Conservation (phyloP, 2,888 invertebrate species). For the Iselma pallidipennis region DNA sequence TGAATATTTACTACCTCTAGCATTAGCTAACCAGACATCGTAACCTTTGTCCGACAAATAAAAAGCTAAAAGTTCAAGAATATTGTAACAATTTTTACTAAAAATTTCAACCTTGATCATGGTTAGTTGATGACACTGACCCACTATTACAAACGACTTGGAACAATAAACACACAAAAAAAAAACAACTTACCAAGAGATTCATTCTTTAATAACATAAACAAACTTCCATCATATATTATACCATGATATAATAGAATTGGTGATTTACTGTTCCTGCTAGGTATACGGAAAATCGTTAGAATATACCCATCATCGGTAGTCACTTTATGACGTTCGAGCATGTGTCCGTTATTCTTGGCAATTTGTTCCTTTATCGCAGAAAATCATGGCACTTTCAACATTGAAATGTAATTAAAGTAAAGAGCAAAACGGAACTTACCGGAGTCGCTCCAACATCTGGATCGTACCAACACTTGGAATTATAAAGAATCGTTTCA, state of each 20-base stretch:
- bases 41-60: slow-evolving; percentile 67
- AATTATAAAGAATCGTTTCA: slow-evolving; percentile 22
- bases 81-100: not conserved
- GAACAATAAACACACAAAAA: no score
- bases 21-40: slow-evolving; percentile 80
- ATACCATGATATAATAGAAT: not conserved
- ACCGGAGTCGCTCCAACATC: slow-evolving; percentile 45
- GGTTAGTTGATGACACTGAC: no score
- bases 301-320: slow-evolving; percentile 4
- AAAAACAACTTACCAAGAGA: not conserved
- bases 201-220: slow-evolving; percentile 1
- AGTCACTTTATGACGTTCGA: not conserved
- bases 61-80: slow-evolving; percentile 60
- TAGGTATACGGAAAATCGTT: not conserved
- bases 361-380: not conserved
- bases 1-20: slow-evolving; percentile 76
- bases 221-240: not conserved
- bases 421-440: slow-evolving; percentile 25
- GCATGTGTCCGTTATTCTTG: not conserved
- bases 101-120: no score
- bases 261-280: not conserved
- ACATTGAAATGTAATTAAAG: not conserved
- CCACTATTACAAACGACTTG: no score
- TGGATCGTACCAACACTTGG: slow-evolving; percentile 37
- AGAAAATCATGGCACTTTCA: not conserved